Conservation (phyloP, 2,888 invertebrate genomes). For the Nomada fabriciana region DNA sequence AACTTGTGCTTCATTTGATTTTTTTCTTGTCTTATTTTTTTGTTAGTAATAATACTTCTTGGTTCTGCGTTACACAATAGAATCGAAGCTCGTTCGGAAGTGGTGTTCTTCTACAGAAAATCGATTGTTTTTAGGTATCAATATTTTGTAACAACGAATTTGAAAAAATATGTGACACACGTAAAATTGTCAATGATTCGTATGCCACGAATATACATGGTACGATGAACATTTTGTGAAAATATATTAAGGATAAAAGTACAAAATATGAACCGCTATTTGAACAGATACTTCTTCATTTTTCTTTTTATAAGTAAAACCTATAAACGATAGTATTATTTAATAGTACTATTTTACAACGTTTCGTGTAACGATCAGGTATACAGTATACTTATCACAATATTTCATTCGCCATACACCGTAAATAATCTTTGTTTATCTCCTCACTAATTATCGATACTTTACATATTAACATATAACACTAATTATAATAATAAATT, state of each 20-base stretch:
- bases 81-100: slow-evolving; percentile 28
- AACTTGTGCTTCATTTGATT: slow-evolving; percentile 34
- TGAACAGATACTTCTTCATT: slow-evolving; percentile 46
- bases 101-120: slow-evolving; percentile 26
- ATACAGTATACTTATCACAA: slow-evolving; percentile 75
- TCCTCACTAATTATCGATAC: slow-evolving; percentile 37
- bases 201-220: slow-evolving; percentile 14
- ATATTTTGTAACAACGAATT: slow-evolving; percentile 9
- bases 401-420: slow-evolving; percentile 68
- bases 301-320: slow-evolving; percentile 44
- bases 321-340: slow-evolving; percentile 55
- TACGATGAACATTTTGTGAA: slow-evolving; percentile 44
- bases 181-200: slow-evolving; percentile 9
- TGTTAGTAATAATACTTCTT: slow-evolving; percentile 5
- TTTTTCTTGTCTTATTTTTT: neutral
- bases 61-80: slow-evolving; percentile 7
- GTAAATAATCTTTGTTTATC: slow-evolving; percentile 48
- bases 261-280: slow-evolving; percentile 64
- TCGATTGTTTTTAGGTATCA: neutral
- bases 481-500: slow-evolving; percentile 47
- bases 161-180: slow-evolving; percentile 3
- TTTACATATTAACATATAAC: slow-evolving; percentile 60
- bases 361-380: slow-evolving; percentile 62
- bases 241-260: slow-evolving; percentile 54
- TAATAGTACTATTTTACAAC: slow-evolving; percentile 57